Conservation (phyloP, 2,888 invertebrate genomes). For the Trissolcus brochymenae region DNA sequence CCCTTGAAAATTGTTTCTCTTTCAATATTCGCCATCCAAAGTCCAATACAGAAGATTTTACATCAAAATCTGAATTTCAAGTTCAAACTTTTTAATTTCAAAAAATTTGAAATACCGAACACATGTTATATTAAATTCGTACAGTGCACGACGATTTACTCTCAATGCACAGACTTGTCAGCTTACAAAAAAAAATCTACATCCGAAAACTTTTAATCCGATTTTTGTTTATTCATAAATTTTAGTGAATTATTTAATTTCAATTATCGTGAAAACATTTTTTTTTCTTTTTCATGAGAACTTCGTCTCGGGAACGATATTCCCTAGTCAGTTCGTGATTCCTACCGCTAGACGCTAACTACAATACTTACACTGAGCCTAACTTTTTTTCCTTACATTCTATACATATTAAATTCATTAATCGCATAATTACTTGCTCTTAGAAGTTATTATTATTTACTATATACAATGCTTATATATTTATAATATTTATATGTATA, state of each 20-base stretch:
- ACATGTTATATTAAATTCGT: too few species aligned
- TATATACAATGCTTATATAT: slow-evolving; percentile 73
- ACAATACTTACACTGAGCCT: slow-evolving; percentile 69
- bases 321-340: slow-evolving; percentile 73
- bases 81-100: not conserved
- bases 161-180: slow-evolving; percentile 60
- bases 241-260: slow-evolving; percentile 67
- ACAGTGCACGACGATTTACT: slow-evolving; percentile 4
- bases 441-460: slow-evolving; percentile 75
- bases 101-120: slow-evolving; percentile 6
- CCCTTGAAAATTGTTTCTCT: not conserved
- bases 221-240: slow-evolving; percentile 48
- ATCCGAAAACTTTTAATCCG: slow-evolving; percentile 59
- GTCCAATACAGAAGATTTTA: too few species aligned
- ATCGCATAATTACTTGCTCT: slow-evolving; percentile 74
- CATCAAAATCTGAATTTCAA: too few species aligned
- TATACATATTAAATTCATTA: slow-evolving; percentile 71
- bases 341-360: slow-evolving; percentile 74
- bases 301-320: slow-evolving; percentile 70
- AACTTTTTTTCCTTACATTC: slow-evolving; percentile 59
- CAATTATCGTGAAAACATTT: slow-evolving; percentile 45
- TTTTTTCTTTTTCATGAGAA: slow-evolving; percentile 67
- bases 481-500: slow-evolving; percentile 55
- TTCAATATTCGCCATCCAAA: not conserved
- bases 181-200: slow-evolving; percentile 70